Evolutionary conservation across 2,888 invertebrate genomes (phyloP), one percentile per base, ranked within the genome.

Genomic region (Fragum sueziense): DNA sequence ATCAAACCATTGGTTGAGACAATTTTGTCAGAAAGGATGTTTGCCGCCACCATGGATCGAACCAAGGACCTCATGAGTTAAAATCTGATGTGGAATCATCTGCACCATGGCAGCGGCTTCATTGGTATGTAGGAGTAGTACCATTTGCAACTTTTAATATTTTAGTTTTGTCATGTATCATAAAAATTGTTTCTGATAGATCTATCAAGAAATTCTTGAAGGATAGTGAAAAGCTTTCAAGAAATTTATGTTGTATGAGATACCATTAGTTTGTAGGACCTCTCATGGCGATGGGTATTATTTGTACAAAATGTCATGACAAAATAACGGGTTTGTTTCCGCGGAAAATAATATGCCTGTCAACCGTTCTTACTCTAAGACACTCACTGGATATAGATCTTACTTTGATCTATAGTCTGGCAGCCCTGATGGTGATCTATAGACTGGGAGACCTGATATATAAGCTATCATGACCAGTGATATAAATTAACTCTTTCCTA

Each of bases 341-440:
- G 25, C 11, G n/a, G 65, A 27, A 41, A 65, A 37, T 65, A 65
- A 41, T 65, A 65, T 65, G 41, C 65, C 41, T 65, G 65, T 65
- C 65, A 65, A 25, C 34, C 27, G n/a, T 65, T 22, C 34, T 41
- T 62, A 22, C 33, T 62, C 34, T 62, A 62, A n/a, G 29, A 14
- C 62, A 62, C 9, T 20, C 62, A 33, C 14, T 25, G 62, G 33
- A 25, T n/a, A 62, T 62, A 62, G 62, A 62, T 62, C 62, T 62
- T 62, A n/a, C 17, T 33, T 1, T 62, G 62, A 34, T 47, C 47
- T 47, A 47, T 47, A 47, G 47, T 20, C 47, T 47, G 57, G 57
- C 25, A 27, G 29, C 57, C 25, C 17, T 57, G 57, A 57, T 57
- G 29, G 0, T 62, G 62, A 34, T 47, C 47, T 47, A 47, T 47